Evolutionary conservation across 2,113 vertebrate species (phyloP).

Genomic region (Actinemys pallida): DNA sequence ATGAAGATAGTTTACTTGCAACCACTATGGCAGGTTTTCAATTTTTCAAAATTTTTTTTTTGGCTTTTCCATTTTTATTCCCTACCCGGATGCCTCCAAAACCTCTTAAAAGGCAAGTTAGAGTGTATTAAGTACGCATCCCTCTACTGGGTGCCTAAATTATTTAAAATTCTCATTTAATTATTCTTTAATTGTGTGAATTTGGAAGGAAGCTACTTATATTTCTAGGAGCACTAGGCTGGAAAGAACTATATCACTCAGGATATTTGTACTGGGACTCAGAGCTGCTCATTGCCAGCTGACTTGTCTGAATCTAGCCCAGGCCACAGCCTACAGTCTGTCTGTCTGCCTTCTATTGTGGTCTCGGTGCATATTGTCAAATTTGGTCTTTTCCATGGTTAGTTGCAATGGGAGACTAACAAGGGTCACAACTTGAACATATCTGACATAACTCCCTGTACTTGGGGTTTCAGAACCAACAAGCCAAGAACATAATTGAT

Average conservation of each 20-base stretch:
- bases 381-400: neutral
- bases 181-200: constrained; percentile 7
- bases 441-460: neutral
- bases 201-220: neutral
- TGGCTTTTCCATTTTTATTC: constrained; percentile 25
- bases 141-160: constrained; percentile 6
- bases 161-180: constrained; percentile 30
- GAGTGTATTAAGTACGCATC: neutral
- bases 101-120: constrained; percentile 30
- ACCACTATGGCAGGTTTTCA: neutral
- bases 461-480: neutral
- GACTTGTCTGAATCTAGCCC: neutral
- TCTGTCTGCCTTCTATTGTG: neutral
- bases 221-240: neutral
- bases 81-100: neutral
- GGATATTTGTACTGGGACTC: neutral
- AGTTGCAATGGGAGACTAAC: neutral
- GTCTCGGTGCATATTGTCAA: neutral
- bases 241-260: neutral
- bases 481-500: neutral
- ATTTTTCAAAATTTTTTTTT: neutral
- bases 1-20: neutral
- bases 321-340: neutral
- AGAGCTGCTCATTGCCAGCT: neutral
- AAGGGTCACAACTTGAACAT: neutral